Evolutionary conservation across 2,797 vertebrate species (phyloP).

Genomic region (Esox masquinongy): DNA sequence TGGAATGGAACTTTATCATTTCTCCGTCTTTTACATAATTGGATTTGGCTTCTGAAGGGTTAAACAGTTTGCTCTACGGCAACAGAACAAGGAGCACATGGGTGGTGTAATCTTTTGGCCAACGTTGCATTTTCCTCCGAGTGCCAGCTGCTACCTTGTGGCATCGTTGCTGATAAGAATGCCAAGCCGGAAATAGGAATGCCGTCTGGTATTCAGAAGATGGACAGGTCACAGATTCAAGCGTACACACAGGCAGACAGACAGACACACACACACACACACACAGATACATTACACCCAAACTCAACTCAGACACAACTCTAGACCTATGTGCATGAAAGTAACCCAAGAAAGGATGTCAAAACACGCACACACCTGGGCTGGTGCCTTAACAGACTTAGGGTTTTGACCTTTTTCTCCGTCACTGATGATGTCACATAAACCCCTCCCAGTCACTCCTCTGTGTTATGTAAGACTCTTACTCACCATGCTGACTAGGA

Average conservation of each 20-base stretch:
- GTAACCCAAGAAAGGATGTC: background rate
- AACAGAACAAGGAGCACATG: background rate
- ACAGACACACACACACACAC: background rate
- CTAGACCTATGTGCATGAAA: background rate
- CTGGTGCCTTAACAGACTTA: background rate
- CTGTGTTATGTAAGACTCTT: too few relatives aligned
- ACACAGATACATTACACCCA: background rate
- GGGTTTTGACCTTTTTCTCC: background rate
- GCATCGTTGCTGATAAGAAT: background rate
- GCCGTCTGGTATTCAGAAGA: background rate
- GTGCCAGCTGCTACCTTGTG: background rate
- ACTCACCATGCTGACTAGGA: background rate
- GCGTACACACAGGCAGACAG: background rate
- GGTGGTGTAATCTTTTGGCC: background rate
- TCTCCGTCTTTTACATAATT: slow-evolving; percentile 1
- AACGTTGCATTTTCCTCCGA: background rate
- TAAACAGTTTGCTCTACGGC: background rate
- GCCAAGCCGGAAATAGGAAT: background rate
- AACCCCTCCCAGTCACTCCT: background rate
- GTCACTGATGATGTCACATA: background rate
- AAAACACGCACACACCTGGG: background rate
- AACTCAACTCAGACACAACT: background rate
- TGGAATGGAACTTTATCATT: slow-evolving; percentile 1
- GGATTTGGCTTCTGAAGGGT: slow-evolving; percentile 1
- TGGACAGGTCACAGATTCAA: background rate